A percentile compares a stretch with the other conserved stretches of the same genome.
These are phyloP conservation scores for Mnemiopsis leidyi DNA, from an alignment of 37 sponge, comb jelly and placozoan species.

Conservation along the genomic window DNA sequence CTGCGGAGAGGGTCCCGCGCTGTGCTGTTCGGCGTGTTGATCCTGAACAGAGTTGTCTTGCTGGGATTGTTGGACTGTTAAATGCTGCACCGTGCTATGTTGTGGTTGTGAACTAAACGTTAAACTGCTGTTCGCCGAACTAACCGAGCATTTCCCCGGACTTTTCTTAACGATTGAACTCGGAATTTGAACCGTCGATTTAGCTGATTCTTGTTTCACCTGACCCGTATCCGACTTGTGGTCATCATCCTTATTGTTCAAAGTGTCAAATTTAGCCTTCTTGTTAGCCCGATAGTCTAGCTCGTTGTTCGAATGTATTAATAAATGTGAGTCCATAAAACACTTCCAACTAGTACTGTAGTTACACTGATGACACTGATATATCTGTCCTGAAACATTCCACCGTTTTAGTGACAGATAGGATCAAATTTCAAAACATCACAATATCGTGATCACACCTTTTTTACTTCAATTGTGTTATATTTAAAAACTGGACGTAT, in stretches of 20 bases:
- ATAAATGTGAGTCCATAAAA: slow-evolving; percentile 30
- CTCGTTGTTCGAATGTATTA: slow-evolving; percentile 21
- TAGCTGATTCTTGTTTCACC: background rate
- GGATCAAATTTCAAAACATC: no score
- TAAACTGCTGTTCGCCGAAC: background rate
- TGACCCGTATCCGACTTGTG: background rate
- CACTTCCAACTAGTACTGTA: slow-evolving; percentile 21
- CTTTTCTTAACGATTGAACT: background rate
- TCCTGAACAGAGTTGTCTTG: background rate
- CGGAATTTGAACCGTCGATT: background rate
- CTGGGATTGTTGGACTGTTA: background rate
- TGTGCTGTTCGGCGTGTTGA: background rate
- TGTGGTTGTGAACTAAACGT: background rate
- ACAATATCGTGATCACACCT: no score
- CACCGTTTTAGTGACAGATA: no score
- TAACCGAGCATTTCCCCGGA: background rate
- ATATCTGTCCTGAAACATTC: slow-evolving; percentile 24
- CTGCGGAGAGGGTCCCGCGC: background rate
- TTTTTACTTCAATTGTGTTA: no score
- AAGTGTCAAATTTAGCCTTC: slow-evolving; percentile 22
- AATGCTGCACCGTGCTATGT: background rate
- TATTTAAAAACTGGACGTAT: no score
- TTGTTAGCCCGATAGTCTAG: slow-evolving; percentile 8
- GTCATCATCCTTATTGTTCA: background rate
- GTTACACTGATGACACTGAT: slow-evolving; percentile 29